These are phyloP conservation scores for Azemiops feae DNA, from an alignment of 2,113 vertebrate species.

Conservation along the genomic window DNA sequence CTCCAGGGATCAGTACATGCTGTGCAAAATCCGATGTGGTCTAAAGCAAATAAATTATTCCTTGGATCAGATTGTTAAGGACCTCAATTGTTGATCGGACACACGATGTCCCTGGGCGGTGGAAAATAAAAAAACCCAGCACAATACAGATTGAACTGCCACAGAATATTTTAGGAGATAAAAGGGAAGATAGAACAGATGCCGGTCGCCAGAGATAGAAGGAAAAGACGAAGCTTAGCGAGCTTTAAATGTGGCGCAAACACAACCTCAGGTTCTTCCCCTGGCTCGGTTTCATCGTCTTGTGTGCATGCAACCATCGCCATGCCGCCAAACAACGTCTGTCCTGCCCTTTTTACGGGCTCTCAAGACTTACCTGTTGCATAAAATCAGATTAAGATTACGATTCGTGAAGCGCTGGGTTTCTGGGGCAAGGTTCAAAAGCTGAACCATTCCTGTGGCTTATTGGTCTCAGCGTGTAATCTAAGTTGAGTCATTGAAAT, in stretches of 20 bases:
- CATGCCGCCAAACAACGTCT: accelerated
- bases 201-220: background rate
- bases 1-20: conserved; percentile 12
- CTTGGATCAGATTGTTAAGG: conserved; percentile 31
- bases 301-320: background rate
- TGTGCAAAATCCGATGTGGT: conserved; percentile 5
- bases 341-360: background rate
- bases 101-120: background rate
- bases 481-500: background rate
- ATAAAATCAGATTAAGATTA: background rate
- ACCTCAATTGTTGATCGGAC: conserved; percentile 5
- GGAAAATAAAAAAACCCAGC: background rate
- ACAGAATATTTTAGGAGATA: background rate
- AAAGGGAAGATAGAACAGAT: background rate
- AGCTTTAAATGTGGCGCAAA: background rate
- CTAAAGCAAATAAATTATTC: conserved; percentile 28
- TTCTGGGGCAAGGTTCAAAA: background rate
- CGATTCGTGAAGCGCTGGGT: background rate
- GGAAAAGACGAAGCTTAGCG: background rate
- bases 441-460: background rate
- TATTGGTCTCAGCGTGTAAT: background rate
- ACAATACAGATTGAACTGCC: conserved; percentile 1
- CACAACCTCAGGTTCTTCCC: accelerated
- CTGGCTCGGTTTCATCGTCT: background rate
- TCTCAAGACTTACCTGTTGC: background rate